Evolutionary conservation across 2,888 invertebrate species (phyloP), one percentile per base, ranked within the genome.

Genomic region (Baccha elongata): DNA sequence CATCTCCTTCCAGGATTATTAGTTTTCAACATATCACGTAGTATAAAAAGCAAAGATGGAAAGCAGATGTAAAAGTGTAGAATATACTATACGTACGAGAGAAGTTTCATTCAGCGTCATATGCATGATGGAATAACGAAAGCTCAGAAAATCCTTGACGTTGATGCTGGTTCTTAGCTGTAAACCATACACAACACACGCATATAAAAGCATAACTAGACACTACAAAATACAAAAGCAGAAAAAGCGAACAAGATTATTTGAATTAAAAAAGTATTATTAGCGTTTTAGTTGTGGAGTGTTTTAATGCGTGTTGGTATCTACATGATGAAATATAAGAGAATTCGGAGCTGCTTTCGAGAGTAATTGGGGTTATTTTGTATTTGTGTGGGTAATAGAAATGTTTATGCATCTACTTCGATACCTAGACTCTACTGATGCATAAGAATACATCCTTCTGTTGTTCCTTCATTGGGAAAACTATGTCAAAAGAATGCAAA

Each of bases 181-280:
- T 17, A 11, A 17, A 21, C 17, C n/a, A 15, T 35, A 32, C 32
- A 17, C 19, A 55, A n/a, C n/a, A n/a, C n/a, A n/a, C n/a, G n/a
- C n/a, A n/a, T 50, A 13, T 13, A n/a, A 50, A 40, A 55, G 21
- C 29, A 53, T n/a, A n/a, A n/a, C n/a, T n/a, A 13, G 29, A n/a
- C n/a, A n/a, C n/a, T n/a, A n/a, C n/a, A n/a, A n/a, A n/a, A 21
- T 23, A 60, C 26, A n/a, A 21, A 46, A 46, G 48, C 1, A 17
- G 21, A 3, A 46, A 55, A 76, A n/a, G n/a, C n/a, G n/a, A n/a
- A n/a, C n/a, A n/a, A n/a, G n/a, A n/a, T n/a, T 65, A 58, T n/a
- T n/a, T n/a, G n/a, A n/a, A n/a, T n/a, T n/a, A n/a, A n/a, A 65
- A 78, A 78, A 71, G 76, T 64, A 78, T 71, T 78, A 78, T 71